Conservation (phyloP, 2,888 invertebrate species). For the Anthophora plumipes region DNA sequence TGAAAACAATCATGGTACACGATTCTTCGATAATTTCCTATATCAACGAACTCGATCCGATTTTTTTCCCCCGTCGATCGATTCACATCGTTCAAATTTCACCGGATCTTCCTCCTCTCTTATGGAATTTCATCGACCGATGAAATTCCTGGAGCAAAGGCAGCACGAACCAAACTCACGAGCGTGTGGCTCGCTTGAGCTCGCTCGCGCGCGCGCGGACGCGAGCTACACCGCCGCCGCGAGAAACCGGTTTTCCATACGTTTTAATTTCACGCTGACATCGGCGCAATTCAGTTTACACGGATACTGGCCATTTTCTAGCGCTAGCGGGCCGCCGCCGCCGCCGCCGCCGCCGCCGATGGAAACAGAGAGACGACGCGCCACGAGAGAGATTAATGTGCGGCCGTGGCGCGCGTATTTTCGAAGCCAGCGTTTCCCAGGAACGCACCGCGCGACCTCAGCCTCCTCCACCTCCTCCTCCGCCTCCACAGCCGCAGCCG, state of each 20-base stretch:
- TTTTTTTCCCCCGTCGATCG: neutral
- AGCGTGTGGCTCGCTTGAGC: no score
- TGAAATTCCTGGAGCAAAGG: conserved; percentile 69
- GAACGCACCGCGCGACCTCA: conserved; percentile 1
- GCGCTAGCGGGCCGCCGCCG: conserved; percentile 59
- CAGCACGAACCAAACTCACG: conserved; percentile 14
- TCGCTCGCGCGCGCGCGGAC: conserved; percentile 23
- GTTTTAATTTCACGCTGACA: conserved; percentile 84
- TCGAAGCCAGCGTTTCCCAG: conserved; percentile 49
- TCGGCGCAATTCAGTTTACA: conserved; percentile 83
- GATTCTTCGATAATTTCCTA: no score
- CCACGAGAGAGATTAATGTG: conserved; percentile 62
- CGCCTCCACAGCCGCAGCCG: no score
- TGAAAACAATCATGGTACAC: no score
- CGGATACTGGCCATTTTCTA: conserved; percentile 79
- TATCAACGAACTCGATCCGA: no score
- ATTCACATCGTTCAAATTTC: neutral
- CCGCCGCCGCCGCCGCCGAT: neutral
- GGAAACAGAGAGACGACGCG: conserved; percentile 3
- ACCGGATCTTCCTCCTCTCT: neutral
- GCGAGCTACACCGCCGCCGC: conserved; percentile 49
- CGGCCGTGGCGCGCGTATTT: conserved; percentile 46
- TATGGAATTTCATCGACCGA: conserved; percentile 66
- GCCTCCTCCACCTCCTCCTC: no score
- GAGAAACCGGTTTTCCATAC: conserved; percentile 82